A percentile compares a stretch with the other conserved stretches of the same genome.
phyloP scores from a whole-genome alignment of 2,888 invertebrate genomes.

The Cerceris rybyensis region DNA sequence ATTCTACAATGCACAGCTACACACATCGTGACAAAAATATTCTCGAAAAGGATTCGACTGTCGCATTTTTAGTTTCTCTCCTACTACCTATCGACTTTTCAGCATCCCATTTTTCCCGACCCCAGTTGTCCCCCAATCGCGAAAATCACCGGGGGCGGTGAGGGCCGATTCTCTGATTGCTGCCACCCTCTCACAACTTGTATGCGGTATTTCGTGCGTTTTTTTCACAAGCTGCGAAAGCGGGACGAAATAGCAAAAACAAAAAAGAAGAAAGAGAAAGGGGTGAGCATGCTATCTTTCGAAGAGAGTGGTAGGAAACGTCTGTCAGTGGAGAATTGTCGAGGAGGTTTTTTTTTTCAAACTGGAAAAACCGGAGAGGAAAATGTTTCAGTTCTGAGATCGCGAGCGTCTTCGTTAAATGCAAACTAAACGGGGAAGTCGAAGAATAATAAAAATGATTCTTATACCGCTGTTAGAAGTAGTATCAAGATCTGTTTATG shows the following conservation, averaged over 20 bases:
- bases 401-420: neutral
- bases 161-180: slow-evolving; percentile 41
- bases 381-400: neutral
- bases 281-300: slow-evolving; percentile 11
- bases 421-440: slow-evolving; percentile 13
- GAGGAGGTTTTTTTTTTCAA: slow-evolving; percentile 16
- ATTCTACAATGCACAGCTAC: no score
- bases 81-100: neutral
- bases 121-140: slow-evolving; percentile 15
- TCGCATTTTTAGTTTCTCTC: neutral
- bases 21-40: neutral
- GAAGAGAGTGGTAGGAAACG: slow-evolving; percentile 8
- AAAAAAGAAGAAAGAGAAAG: slow-evolving; percentile 6
- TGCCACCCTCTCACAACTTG: slow-evolving; percentile 8
- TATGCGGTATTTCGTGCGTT: slow-evolving; percentile 33
- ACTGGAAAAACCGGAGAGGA: slow-evolving; percentile 9
- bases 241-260: slow-evolving; percentile 12
- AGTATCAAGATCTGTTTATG: neutral
- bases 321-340: slow-evolving; percentile 30
- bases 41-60: neutral
- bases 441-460: slow-evolving; percentile 24
- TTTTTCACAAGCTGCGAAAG: slow-evolving; percentile 9
- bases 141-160: slow-evolving; percentile 42
- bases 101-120: neutral
- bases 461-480: slow-evolving; percentile 8